A percentile compares a stretch with the other conserved stretches of the same genome.
Evolutionary conservation across 1,140 invertebrate genomes (phyloP).

Genomic region (Trichonephila clavata): DNA sequence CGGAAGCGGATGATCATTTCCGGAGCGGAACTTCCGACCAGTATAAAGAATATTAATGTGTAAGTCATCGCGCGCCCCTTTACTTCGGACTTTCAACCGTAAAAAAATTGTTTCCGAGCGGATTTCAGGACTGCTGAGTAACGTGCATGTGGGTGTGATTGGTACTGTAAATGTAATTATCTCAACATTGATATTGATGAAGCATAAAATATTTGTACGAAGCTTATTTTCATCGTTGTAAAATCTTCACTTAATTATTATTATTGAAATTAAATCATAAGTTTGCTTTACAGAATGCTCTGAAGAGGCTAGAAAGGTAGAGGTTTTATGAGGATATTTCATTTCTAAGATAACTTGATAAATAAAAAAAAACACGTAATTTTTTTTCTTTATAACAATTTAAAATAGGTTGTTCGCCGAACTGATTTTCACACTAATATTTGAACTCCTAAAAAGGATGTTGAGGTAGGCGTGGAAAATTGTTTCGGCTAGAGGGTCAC

Average conservation of each 20-base stretch:
- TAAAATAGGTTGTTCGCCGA: no score
- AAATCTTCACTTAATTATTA: background rate
- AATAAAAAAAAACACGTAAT: no score
- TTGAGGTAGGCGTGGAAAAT: no score
- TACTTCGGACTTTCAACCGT: background rate
- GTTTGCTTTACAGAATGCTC: no score
- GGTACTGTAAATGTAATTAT: background rate
- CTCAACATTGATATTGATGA: background rate
- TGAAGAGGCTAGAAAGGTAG: no score
- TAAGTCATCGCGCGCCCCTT: background rate
- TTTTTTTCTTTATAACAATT: no score
- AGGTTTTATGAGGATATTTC: no score
- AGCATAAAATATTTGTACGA: background rate
- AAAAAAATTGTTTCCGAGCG: background rate
- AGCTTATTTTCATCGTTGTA: background rate
- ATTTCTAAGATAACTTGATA: no score
- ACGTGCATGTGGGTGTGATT: background rate
- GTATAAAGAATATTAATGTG: background rate
- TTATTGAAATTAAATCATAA: no score
- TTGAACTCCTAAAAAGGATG: no score
- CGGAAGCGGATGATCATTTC: conserved; percentile 42
- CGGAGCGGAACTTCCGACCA: conserved; percentile 19
- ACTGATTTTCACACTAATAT: no score
- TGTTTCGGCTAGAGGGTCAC: no score
- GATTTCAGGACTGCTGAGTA: background rate